Evolutionary conservation across 2,888 invertebrate species (phyloP).

Genomic region (Ophion ventricosus): DNA sequence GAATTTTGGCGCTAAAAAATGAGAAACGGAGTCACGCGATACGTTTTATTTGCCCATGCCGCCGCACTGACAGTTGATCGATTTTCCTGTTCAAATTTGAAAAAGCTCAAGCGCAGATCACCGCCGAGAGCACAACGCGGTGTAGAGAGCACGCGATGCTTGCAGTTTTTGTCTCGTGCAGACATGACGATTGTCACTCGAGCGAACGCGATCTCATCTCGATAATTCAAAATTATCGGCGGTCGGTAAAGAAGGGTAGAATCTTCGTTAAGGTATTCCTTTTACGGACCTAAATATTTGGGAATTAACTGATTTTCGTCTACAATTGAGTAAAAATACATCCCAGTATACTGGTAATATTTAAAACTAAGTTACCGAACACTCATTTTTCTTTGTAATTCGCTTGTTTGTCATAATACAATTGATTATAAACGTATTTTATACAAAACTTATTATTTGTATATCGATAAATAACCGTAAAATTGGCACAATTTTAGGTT

Average conservation of each 20-base stretch:
- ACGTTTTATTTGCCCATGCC: slow-evolving; percentile 49
- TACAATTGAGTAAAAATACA: too few species aligned
- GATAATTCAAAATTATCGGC: not conserved
- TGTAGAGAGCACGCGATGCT: not conserved
- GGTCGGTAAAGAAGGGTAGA: not conserved
- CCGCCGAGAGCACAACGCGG: not conserved
- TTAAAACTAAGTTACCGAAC: too few species aligned
- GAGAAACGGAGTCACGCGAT: slow-evolving; percentile 19
- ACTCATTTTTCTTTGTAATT: too few species aligned
- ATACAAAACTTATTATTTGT: too few species aligned
- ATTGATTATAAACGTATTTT: too few species aligned
- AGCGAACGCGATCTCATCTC: not conserved
- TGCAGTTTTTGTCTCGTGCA: not conserved
- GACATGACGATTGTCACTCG: not conserved
- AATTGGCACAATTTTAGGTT: too few species aligned
- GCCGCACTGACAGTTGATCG: slow-evolving; percentile 70
- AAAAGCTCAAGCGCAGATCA: slow-evolving; percentile 61
- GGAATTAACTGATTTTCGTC: too few species aligned
- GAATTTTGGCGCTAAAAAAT: not conserved
- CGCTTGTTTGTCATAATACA: too few species aligned
- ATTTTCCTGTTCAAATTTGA: slow-evolving; percentile 74
- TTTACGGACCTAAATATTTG: too few species aligned
- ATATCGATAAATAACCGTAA: too few species aligned
- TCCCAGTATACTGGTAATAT: too few species aligned
- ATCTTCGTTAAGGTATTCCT: not conserved